Base-by-base conservation (phyloP, 2,888 invertebrate species). In the Pterostichus niger region DNA sequence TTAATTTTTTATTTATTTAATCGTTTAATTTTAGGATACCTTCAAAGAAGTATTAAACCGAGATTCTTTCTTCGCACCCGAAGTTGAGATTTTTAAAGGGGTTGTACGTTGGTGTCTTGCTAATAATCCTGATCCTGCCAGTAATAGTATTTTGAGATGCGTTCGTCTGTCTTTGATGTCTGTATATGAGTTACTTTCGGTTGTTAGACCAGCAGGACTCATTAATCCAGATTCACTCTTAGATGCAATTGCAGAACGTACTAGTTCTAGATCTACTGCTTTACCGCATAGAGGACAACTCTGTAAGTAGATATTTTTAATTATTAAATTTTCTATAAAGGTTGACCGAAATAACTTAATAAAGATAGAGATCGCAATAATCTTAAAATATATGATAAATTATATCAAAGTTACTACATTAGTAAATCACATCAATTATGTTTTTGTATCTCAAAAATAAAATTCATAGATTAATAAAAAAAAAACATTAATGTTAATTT, bases 31-130 rank as follows among this genome's bases (percentile, higher is more conserved):
- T 85, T 87, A 95, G 92, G 93, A 93, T 86, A 95, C 98, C 0
- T 90, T 99, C 79, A 94, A 95, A 87, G 96, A 97, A 88, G 92
- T 99, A 7, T 91, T 99, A 44, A 93, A 94, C 76, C 92, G 99
- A 75, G 97, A 99, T 90, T 98, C 99, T 6, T 99, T 99, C 91
- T 99, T 96, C 91, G 98, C 98, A 0, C 95, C 96, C 0, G 99
- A 99, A 91, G 96, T 97, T 52, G 96, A 98, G 87, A 98, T 99
- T 85, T 99, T 99, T 91, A 92, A 94, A 86, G 96, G 97, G 0
- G 96, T 99, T 0, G 93, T 94, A 88, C 93, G 92, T 83, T 99
- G 99, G 99, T 95, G 96, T 86, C 94, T 93, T 86, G 93, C 94
- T 35, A 98, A 98, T 91, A 92, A 93, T 84, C 92, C 93, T 84